Evolutionary conservation across 2,888 invertebrate species (phyloP).

Genomic region (Hedya salicella): DNA sequence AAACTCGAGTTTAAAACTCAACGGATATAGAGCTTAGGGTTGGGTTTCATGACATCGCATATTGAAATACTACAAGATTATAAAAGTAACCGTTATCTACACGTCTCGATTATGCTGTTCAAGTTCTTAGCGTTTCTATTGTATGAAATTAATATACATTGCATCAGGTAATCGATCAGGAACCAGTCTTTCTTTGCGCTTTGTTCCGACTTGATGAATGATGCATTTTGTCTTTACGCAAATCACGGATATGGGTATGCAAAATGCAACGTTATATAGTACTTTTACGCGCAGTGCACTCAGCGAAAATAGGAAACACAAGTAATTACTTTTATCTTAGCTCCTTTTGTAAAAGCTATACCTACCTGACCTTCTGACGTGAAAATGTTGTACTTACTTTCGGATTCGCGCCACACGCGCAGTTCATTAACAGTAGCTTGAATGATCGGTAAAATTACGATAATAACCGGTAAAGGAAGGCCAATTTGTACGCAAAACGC

Average conservation of each 20-base stretch:
- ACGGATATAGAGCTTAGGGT: not conserved
- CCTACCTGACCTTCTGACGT: no score
- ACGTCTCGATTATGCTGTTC: slow-evolving; percentile 31
- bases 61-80: not conserved
- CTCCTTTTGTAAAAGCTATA: not conserved
- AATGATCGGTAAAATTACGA: slow-evolving; percentile 31
- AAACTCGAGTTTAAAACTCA: not conserved
- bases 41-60: not conserved
- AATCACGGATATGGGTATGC: slow-evolving; percentile 26
- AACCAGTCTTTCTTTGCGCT: slow-evolving; percentile 27
- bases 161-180: slow-evolving; percentile 32
- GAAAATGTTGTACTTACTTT: not conserved
- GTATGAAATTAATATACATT: slow-evolving; percentile 43
- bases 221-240: slow-evolving; percentile 27
- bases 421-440: slow-evolving; percentile 26
- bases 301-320: not conserved
- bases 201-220: slow-evolving; percentile 38
- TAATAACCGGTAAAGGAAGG: slow-evolving; percentile 45
- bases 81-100: slow-evolving; percentile 3
- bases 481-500: slow-evolving; percentile 20
- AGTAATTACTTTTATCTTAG: not conserved
- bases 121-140: slow-evolving; percentile 41
- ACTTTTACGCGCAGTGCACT: not conserved
- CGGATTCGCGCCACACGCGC: slow-evolving; percentile 15
- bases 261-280: slow-evolving; percentile 10